Percentiles rank a stretch among this genome's conserved stretches.
Evolutionary conservation across 1,140 invertebrate species (phyloP).

Genomic region (Aphidius ervi): DNA sequence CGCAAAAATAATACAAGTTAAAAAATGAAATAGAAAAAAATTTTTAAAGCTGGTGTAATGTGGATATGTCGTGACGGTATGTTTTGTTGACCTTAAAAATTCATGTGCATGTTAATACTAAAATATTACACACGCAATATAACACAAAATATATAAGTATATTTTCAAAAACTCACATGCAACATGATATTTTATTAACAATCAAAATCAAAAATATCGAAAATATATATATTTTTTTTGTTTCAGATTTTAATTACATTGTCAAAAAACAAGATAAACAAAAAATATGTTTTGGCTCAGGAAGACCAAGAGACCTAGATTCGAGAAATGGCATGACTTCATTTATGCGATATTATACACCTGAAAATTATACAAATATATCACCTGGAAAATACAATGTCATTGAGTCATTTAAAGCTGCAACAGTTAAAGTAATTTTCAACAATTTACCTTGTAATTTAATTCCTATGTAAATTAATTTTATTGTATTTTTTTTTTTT

Average conservation of each 20-base stretch:
- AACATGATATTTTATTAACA: neutral
- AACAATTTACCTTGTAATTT: neutral
- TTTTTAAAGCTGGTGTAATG: conserved; percentile 16
- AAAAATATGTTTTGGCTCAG: conserved; percentile 45
- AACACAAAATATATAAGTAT: conserved; percentile 14
- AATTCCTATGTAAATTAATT: conserved; percentile 1
- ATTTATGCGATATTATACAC: conserved; percentile 36
- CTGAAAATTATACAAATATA: conserved; percentile 37
- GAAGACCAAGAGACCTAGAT: conserved; percentile 32
- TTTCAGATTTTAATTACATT: conserved; percentile 32
- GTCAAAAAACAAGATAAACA: conserved; percentile 34
- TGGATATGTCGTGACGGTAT: conserved; percentile 32
- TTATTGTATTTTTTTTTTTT: conserved; percentile 13
- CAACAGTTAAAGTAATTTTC: conserved; percentile 31
- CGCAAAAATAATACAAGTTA: too few relatives aligned
- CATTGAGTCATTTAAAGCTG: conserved; percentile 34
- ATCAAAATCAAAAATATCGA: neutral
- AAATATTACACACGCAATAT: conserved; percentile 1
- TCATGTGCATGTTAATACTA: conserved; percentile 11
- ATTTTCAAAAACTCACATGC: conserved; percentile 7
- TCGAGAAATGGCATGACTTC: conserved; percentile 31
- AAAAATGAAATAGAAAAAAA: too few relatives aligned
- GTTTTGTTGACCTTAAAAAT: conserved; percentile 21
- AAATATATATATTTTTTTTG: neutral
- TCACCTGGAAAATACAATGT: conserved; percentile 36